Evolutionary conservation across 2,113 vertebrate species (phyloP).

Genomic region (Athene cunicularia): DNA sequence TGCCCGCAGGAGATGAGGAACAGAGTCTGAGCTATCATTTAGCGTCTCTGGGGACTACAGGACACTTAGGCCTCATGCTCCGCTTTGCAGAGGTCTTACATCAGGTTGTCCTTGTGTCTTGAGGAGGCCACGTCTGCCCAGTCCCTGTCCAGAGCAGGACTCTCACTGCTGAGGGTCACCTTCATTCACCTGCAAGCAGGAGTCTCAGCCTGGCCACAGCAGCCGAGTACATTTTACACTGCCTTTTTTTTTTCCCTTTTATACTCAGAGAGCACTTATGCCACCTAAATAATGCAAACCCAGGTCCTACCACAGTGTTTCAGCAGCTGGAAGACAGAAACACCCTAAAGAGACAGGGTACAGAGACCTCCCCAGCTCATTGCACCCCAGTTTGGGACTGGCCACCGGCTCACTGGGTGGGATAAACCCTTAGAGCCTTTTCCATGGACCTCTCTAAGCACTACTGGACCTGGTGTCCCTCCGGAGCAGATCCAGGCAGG

Average conservation of each 20-base stretch:
- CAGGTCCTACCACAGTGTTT: background rate
- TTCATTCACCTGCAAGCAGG: background rate
- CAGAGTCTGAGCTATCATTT: background rate
- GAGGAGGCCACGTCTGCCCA: background rate
- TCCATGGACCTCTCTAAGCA: background rate
- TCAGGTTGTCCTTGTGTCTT: background rate
- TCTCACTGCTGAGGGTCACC: background rate
- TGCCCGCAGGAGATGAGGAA: accelerated
- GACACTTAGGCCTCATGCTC: accelerated
- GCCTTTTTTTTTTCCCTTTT: background rate
- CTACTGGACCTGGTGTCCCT: background rate
- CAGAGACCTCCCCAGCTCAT: background rate
- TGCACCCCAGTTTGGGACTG: background rate
- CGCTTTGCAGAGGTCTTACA: background rate
- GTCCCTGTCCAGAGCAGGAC: background rate
- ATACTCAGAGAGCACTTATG: background rate
- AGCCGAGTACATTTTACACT: background rate
- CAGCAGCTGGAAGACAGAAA: background rate
- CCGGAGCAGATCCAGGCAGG: background rate
- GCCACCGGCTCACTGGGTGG: background rate
- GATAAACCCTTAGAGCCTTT: background rate
- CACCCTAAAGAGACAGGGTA: background rate
- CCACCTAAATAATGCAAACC: background rate
- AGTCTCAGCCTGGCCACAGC: accelerated
- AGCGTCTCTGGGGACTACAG: background rate